Evolutionary conservation across 2,797 vertebrate species (phyloP).

Genomic region (Streptopelia turtur): DNA sequence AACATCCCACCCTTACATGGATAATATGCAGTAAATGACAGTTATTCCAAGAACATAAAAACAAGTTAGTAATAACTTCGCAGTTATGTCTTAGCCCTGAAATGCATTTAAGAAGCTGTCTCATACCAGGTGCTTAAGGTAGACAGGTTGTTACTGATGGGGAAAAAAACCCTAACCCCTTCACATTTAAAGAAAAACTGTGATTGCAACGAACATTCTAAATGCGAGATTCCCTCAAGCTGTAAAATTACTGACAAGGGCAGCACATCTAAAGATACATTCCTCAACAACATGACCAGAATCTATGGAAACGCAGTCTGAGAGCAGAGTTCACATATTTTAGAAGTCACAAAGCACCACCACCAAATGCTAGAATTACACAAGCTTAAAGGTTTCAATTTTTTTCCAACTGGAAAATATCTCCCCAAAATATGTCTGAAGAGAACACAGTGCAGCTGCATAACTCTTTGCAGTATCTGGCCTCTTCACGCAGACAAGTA

Average conservation of each 20-base stretch:
- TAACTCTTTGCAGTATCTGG: neutral
- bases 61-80: neutral
- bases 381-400: rapidly evolving
- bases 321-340: neutral
- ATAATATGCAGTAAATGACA: neutral
- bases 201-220: neutral
- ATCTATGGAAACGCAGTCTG: neutral
- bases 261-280: neutral
- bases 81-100: neutral
- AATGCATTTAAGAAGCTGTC: rapidly evolving
- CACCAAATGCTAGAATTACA: neutral
- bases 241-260: neutral
- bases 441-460: neutral
- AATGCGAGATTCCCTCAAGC: neutral
- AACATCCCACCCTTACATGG: neutral
- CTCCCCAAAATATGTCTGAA: neutral
- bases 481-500: neutral
- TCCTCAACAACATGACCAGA: neutral
- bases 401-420: neutral
- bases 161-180: neutral
- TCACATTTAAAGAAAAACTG: neutral
- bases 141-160: neutral
- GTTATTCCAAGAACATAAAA: neutral
- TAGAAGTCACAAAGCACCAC: neutral
- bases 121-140: neutral